Base-by-base conservation (phyloP, 1,140 invertebrate genomes). In the Anthonomus grandis region DNA sequence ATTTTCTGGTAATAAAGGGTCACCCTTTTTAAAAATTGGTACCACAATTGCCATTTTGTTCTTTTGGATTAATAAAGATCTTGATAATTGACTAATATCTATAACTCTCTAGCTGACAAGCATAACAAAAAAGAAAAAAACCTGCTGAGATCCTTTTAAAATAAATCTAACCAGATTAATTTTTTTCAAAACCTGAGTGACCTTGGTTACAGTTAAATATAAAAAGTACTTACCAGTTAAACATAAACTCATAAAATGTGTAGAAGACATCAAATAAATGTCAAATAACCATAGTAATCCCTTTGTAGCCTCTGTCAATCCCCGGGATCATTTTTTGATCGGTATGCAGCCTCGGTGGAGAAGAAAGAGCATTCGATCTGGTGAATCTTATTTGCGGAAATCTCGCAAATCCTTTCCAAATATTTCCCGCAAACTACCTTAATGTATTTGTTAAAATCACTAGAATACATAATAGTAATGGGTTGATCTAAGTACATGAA, bases 281-380 rank as follows among this genome's bases (percentile, higher is more conserved):
- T 70, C 68, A 70, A 56, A 67, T 65, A 62, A 61, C 59, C 65
- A 67, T 67, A 52, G 46, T 66, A 62, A 25, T 37, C 44, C 31
- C 15, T 36, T 48, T 47, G 18, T 9, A 59, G 53, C 53, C 41
- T 59, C 57, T 67, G 70, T 72, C 70, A 72, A 69, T 72, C 70
- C 36, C 70, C 70, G 54, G 70, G 70, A 62, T 72, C 70, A 63
- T 70, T 72, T 45, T 69, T 72, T 23, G 69, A 69, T 64, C 69
- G 62, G 60, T 69, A 67, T 46, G 67, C 67, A 55, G 70, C 60
- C 44, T 60, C 65, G 27, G 63, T 64, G 13, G 65, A 56, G 23
- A 66, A 63, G 36, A 71, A 71, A 19, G 59, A 63, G 12, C 58
- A 61, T 62, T 69, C 67, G 45, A 65, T 59, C 48, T 67, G 65